Conservation (phyloP, 2,113 vertebrate species). For the Azemiops feae region DNA sequence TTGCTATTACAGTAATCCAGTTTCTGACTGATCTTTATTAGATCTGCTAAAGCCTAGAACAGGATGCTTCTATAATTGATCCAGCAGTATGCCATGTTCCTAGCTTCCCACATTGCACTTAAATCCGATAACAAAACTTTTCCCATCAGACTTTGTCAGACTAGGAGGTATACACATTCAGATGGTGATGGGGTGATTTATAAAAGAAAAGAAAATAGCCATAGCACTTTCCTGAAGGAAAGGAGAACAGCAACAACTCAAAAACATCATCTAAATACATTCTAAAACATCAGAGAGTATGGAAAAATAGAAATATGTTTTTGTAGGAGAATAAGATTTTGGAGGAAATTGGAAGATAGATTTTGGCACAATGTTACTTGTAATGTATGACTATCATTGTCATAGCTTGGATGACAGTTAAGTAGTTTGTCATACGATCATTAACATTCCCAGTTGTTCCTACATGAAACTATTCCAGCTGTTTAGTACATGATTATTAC, state of each 20-base stretch:
- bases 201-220: background rate
- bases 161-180: background rate
- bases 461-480: background rate
- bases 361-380: background rate
- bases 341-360: background rate
- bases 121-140: background rate
- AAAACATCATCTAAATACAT: background rate
- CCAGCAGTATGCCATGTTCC: background rate
- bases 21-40: background rate
- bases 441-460: constrained; percentile 45
- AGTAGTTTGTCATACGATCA: constrained; percentile 41
- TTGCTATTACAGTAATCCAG: background rate
- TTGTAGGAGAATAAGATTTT: background rate
- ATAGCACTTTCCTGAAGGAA: background rate
- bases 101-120: background rate
- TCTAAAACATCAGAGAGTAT: background rate
- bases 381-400: background rate
- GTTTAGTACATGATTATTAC: background rate
- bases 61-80: background rate
- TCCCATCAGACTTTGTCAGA: background rate
- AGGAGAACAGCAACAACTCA: background rate
- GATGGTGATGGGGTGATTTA: background rate
- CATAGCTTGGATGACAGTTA: constrained; percentile 36
- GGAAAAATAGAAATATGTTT: background rate
- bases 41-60: background rate